phyloP scores from a whole-genome alignment of 2,113 vertebrate species.

The Thermophis baileyi region DNA sequence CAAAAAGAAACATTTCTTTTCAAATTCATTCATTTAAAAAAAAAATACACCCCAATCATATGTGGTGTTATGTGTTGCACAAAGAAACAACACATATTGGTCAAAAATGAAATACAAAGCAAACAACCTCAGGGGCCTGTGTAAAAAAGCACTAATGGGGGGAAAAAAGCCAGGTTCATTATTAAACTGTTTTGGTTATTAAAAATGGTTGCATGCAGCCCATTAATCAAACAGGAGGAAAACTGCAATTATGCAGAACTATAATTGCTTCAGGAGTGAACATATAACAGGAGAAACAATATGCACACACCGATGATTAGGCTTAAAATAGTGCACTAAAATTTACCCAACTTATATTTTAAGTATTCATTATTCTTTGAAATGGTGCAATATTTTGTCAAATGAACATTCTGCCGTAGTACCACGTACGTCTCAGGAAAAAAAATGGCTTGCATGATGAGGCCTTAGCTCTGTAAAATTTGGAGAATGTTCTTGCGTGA shows the following conservation, averaged over 20 bases:
- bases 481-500: neutral
- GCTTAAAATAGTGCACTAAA: neutral
- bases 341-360: neutral
- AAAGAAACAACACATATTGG: neutral
- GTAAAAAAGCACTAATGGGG: neutral
- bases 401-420: neutral
- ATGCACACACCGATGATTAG: neutral
- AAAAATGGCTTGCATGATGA: neutral
- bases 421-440: neutral
- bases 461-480: neutral
- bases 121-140: neutral
- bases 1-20: neutral
- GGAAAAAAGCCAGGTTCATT: neutral
- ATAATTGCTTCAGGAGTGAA: neutral
- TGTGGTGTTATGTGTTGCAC: neutral
- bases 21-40: neutral
- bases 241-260: neutral
- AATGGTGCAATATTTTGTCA: neutral
- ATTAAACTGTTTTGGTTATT: neutral
- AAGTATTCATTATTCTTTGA: neutral
- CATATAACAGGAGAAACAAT: neutral
- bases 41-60: neutral
- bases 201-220: too few relatives aligned
- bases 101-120: neutral
- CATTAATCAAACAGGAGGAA: neutral